Conservation (phyloP, 1,140 invertebrate species). For the Forficula auricularia region DNA sequence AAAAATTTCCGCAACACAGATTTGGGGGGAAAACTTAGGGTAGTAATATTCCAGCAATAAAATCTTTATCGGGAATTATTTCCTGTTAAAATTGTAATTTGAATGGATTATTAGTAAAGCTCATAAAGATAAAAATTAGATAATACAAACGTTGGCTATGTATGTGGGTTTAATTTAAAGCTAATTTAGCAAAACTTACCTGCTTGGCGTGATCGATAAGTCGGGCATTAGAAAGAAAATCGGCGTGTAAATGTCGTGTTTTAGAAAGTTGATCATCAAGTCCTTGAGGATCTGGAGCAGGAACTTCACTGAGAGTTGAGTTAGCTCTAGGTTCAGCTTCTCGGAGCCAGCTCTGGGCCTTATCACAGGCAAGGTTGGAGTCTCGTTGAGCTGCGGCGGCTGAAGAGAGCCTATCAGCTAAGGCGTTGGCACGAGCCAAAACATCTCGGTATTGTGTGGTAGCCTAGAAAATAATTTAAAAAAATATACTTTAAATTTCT, state of each 20-base stretch:
- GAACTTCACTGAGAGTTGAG: slow-evolving; percentile 56
- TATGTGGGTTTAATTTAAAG: no score
- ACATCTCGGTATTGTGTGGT: slow-evolving; percentile 58
- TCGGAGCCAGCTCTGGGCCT: slow-evolving; percentile 64
- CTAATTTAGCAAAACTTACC: no score
- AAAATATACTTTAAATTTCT: not conserved
- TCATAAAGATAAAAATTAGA: no score
- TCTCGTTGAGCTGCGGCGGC: slow-evolving; percentile 61
- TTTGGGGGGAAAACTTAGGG: no score
- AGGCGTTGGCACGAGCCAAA: slow-evolving; percentile 55
- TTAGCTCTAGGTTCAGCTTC: slow-evolving; percentile 61
- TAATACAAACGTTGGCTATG: no score
- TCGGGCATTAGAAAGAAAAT: slow-evolving; percentile 67
- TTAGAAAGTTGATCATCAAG: slow-evolving; percentile 74
- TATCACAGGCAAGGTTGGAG: slow-evolving; percentile 59
- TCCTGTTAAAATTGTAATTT: no score
- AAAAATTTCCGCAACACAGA: no score
- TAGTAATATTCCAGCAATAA: no score
- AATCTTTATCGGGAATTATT: no score
- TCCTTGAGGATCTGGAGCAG: slow-evolving; percentile 68
- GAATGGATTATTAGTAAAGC: no score
- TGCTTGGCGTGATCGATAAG: slow-evolving; percentile 63
- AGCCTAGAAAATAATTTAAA: not conserved
- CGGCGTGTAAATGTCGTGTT: slow-evolving; percentile 68
- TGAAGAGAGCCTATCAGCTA: slow-evolving; percentile 59